A percentile compares a stretch with the other conserved stretches of the same genome.
Conservation (phyloP, 2,888 invertebrate species). For the Bibio marci region DNA sequence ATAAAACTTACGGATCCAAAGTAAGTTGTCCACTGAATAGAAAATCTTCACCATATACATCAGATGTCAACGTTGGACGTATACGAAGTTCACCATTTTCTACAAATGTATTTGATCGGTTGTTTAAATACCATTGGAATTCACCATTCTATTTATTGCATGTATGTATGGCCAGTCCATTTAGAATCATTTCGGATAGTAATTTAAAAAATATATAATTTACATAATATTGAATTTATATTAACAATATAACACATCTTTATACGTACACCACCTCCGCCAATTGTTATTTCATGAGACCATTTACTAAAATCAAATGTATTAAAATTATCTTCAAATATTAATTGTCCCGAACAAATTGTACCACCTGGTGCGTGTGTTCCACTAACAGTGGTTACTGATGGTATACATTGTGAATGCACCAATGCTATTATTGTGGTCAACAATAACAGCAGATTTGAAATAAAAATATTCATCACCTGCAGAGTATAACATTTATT, state of each 20-base stretch:
- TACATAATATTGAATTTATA: background rate
- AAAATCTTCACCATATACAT: conserved; percentile 35
- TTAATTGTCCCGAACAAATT: conserved; percentile 38
- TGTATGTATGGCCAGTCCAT: too few species aligned
- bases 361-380: conserved; percentile 25
- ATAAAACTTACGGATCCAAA: too few species aligned
- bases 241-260: background rate
- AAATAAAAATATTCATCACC: too few species aligned
- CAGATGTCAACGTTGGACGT: conserved; percentile 39
- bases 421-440: too few species aligned
- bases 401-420: background rate
- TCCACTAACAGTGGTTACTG: conserved; percentile 27
- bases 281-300: conserved; percentile 46
- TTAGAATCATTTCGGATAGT: background rate
- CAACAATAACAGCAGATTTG: too few species aligned
- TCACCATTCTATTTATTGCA: conserved; percentile 50
- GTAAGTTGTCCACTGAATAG: too few species aligned
- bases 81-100: conserved; percentile 35
- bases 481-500: too few species aligned
- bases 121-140: conserved; percentile 48
- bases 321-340: conserved; percentile 45
- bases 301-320: conserved; percentile 39
- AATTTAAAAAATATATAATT: background rate
- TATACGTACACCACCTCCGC: conserved; percentile 35
- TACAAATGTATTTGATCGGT: conserved; percentile 44